Conservation (phyloP, 1,140 invertebrate genomes). For the Orchesella cincta region DNA sequence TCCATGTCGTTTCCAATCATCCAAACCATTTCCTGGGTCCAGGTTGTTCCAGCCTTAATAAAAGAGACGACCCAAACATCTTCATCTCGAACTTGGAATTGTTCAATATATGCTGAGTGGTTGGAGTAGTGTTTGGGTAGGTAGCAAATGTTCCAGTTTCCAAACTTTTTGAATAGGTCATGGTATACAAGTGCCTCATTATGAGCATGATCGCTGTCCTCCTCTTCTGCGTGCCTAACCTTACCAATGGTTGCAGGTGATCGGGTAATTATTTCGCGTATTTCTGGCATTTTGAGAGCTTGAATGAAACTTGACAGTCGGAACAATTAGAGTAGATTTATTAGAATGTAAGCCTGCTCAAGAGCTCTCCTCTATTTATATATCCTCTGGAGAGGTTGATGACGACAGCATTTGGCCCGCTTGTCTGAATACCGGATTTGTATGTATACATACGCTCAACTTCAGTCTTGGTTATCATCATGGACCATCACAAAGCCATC, state of each 20-base stretch:
- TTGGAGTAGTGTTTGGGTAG: constrained; percentile 32
- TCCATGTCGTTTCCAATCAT: constrained; percentile 60
- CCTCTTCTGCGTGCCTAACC: neutral
- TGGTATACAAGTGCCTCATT: neutral
- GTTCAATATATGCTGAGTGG: constrained; percentile 52
- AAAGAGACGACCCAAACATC: constrained; percentile 80
- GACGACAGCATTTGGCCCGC: too few relatives aligned
- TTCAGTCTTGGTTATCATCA: too few relatives aligned
- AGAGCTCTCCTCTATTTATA: neutral
- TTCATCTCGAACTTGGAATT: constrained; percentile 63
- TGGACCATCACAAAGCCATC: neutral
- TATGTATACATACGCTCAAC: too few relatives aligned
- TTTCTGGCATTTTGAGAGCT: constrained; percentile 12
- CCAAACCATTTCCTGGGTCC: constrained; percentile 66
- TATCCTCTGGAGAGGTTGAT: neutral
- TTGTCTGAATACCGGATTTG: too few relatives aligned
- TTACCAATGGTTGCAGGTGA: neutral
- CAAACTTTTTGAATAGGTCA: constrained; percentile 31
- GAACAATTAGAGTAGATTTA: neutral
- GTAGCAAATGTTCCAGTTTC: constrained; percentile 24
- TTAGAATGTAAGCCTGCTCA: neutral
- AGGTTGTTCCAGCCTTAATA: constrained; percentile 71
- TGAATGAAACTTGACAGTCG: neutral
- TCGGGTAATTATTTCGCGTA: neutral
- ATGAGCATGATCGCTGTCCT: neutral